Evolutionary conservation across 2,113 vertebrate genomes (phyloP).

Genomic region (Camelus bactrianus): DNA sequence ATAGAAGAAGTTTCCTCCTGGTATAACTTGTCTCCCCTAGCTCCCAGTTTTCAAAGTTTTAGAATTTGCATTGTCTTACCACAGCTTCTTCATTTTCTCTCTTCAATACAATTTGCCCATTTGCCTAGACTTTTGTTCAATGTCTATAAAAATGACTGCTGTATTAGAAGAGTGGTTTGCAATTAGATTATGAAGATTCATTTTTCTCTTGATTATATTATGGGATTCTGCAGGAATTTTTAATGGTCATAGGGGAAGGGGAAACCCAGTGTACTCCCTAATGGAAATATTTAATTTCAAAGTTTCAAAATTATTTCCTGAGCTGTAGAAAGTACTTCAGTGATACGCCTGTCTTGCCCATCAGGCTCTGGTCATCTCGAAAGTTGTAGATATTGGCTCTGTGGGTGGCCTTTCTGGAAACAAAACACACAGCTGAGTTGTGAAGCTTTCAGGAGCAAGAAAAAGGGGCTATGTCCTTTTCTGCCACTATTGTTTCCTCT

Average conservation of each 20-base stretch:
- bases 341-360: background rate
- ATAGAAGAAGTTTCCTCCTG: background rate
- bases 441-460: background rate
- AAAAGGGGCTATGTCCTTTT: background rate
- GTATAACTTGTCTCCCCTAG: background rate
- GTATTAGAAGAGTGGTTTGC: background rate
- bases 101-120: background rate
- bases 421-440: background rate
- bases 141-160: constrained; percentile 1
- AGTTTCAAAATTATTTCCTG: constrained; percentile 54
- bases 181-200: background rate
- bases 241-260: background rate
- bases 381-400: constrained; percentile 67
- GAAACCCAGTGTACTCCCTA: background rate
- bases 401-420: constrained; percentile 81
- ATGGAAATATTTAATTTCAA: background rate
- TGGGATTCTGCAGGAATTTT: background rate
- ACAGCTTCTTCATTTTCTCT: background rate
- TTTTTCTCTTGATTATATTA: constrained; percentile 12
- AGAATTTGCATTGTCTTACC: background rate
- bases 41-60: background rate
- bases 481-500: constrained; percentile 33
- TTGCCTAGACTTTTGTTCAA: background rate
- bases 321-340: constrained; percentile 60
- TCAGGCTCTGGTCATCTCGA: constrained; percentile 64